A percentile compares a stretch with the other conserved stretches of the same genome.
Evolutionary conservation across 2,888 invertebrate species (phyloP).

Genomic region (Shargacucullia verbasci): DNA sequence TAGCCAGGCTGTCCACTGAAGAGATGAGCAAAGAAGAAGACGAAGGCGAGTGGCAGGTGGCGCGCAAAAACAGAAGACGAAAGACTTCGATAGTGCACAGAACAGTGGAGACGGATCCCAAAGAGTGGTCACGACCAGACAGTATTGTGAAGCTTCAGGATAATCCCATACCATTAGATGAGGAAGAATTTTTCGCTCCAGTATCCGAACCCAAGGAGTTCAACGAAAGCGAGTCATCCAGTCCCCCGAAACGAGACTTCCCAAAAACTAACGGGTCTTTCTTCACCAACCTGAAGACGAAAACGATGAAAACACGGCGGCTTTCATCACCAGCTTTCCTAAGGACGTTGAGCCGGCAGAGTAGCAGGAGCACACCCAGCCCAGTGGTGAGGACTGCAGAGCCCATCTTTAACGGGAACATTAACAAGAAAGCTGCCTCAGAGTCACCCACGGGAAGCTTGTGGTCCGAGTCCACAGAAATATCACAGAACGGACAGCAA

Average conservation of each 20-base stretch:
- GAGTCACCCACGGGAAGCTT: conserved; percentile 84
- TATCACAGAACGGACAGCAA: conserved; percentile 78
- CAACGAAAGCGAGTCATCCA: conserved; percentile 62
- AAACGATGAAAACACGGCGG: conserved; percentile 86
- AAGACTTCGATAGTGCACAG: conserved; percentile 82
- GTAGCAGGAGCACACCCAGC: conserved; percentile 80
- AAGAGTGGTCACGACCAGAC: conserved; percentile 74
- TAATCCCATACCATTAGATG: conserved; percentile 88
- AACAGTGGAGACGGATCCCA: conserved; percentile 77
- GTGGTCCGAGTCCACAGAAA: conserved; percentile 85
- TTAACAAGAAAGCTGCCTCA: conserved; percentile 76
- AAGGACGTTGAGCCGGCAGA: conserved; percentile 88
- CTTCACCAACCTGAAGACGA: conserved; percentile 82
- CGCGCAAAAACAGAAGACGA: conserved; percentile 84
- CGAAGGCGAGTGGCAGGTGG: conserved; percentile 83
- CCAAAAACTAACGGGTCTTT: conserved; percentile 85
- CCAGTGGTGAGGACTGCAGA: conserved; percentile 75
- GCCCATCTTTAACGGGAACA: conserved; percentile 78
- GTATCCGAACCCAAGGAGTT: conserved; percentile 83
- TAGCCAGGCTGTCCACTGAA: conserved; percentile 89
- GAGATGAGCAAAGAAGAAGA: conserved; percentile 83
- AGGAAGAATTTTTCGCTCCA: conserved; percentile 87
- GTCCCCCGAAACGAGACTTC: conserved; percentile 70
- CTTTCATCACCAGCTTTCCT: conserved; percentile 90
- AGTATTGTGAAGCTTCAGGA: conserved; percentile 81